Evolutionary conservation across 2,888 invertebrate genomes (phyloP).

Genomic region (Baronia brevicornis): DNA sequence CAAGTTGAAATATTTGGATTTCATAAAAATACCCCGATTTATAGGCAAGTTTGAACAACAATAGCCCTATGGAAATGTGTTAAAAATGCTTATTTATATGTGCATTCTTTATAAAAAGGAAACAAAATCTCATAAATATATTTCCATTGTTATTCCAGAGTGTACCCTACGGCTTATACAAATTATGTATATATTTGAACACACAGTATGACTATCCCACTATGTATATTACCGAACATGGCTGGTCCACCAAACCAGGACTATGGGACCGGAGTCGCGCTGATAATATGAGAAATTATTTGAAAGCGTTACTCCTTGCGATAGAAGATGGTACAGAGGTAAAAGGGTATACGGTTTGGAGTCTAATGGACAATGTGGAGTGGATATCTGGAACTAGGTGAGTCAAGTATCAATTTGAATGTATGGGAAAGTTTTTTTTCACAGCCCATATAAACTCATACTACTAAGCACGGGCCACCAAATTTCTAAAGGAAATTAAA

Average conservation of each 20-base stretch:
- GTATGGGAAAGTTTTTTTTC: no score
- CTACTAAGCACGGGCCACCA: no score
- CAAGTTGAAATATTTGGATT: no score
- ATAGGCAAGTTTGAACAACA: no score
- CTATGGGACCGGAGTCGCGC: constrained; percentile 58
- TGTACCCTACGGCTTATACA: constrained; percentile 56
- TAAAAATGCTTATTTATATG: no score
- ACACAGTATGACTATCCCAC: constrained; percentile 28
- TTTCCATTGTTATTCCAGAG: constrained; percentile 36
- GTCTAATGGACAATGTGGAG: constrained; percentile 80
- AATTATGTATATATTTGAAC: constrained; percentile 43
- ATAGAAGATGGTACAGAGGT: constrained; percentile 66
- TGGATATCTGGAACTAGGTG: constrained; percentile 76
- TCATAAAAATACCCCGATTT: no score
- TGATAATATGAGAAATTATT: constrained; percentile 48
- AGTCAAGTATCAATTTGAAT: constrained; percentile 20
- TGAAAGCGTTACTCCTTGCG: constrained; percentile 61
- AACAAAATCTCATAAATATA: no score
- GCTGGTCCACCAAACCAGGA: constrained; percentile 64
- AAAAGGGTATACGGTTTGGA: constrained; percentile 77
- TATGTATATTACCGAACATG: constrained; percentile 70
- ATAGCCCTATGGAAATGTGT: no score
- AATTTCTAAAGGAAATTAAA: no score
- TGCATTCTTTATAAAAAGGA: no score
- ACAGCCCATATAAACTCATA: no score